Evolutionary conservation across 2,797 vertebrate species (phyloP).

Genomic region (Babyrousa celebensis): DNA sequence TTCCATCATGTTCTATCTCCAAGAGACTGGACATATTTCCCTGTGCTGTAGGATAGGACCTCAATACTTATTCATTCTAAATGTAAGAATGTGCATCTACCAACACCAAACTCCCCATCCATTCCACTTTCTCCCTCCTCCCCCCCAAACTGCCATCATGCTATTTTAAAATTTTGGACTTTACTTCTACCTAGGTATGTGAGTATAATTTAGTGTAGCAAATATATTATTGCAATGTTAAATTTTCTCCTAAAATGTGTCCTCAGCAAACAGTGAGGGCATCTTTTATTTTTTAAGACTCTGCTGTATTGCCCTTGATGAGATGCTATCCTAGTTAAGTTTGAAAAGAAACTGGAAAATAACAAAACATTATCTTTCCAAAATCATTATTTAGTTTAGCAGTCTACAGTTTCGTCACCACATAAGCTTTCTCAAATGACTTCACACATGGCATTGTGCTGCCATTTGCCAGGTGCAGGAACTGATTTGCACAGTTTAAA

Average conservation of each 20-base stretch:
- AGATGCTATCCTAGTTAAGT: background rate
- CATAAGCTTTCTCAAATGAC: background rate
- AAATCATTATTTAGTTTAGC: background rate
- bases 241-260: conserved; percentile 28
- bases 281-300: conserved; percentile 63
- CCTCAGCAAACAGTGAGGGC: background rate
- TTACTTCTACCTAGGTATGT: background rate
- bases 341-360: conserved; percentile 12
- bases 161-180: conserved; percentile 18
- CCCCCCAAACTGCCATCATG: background rate
- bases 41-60: no score
- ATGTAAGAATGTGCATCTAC: no score
- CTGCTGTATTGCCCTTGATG: background rate
- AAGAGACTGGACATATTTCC: no score
- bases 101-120: no score
- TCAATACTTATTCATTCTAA: no score
- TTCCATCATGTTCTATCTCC: no score
- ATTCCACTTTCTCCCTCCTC: no score
- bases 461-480: no score
- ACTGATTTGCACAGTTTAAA: background rate
- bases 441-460: background rate
- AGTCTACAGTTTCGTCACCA: background rate
- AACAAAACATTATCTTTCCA: background rate
- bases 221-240: background rate
- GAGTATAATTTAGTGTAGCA: conserved; percentile 43